Evolutionary conservation across 2,113 vertebrate genomes (phyloP).

Genomic region (Entelurus aequoreus): DNA sequence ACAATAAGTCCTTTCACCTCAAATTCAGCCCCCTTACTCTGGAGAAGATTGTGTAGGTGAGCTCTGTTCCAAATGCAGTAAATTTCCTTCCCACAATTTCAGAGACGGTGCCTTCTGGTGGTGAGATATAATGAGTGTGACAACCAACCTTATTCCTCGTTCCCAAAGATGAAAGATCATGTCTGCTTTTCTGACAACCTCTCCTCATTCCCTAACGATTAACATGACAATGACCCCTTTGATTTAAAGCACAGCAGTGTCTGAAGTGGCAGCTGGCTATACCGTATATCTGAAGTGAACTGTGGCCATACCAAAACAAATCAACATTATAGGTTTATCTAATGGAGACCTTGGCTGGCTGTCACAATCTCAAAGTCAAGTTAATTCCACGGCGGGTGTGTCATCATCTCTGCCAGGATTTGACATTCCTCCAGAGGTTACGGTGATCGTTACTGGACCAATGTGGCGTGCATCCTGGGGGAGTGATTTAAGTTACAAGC

Average conservation of each 20-base stretch:
- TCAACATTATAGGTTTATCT: background rate
- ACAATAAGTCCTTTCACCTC: too few species aligned
- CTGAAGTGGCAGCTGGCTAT: background rate
- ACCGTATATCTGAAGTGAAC: background rate
- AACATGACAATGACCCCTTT: background rate
- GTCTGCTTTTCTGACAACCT: background rate
- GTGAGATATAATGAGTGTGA: too few species aligned
- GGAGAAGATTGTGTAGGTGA: too few species aligned
- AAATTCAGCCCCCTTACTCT: too few species aligned
- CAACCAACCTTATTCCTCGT: too few species aligned
- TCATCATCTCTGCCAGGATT: background rate
- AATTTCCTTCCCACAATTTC: too few species aligned
- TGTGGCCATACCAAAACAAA: background rate
- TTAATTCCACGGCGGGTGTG: conserved; percentile 2
- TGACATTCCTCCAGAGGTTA: background rate
- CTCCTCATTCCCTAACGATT: background rate
- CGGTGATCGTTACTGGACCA: background rate
- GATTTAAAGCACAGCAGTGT: background rate
- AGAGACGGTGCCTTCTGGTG: too few species aligned
- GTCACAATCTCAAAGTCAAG: conserved; percentile 7
- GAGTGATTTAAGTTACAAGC: conserved; percentile 7
- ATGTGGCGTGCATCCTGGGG: background rate
- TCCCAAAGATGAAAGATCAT: background rate
- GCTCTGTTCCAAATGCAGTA: too few species aligned
- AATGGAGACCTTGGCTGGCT: conserved; percentile 3